Evolutionary conservation across 2,797 vertebrate species (phyloP).

Genomic region (Paramormyrops hopkinsi): DNA sequence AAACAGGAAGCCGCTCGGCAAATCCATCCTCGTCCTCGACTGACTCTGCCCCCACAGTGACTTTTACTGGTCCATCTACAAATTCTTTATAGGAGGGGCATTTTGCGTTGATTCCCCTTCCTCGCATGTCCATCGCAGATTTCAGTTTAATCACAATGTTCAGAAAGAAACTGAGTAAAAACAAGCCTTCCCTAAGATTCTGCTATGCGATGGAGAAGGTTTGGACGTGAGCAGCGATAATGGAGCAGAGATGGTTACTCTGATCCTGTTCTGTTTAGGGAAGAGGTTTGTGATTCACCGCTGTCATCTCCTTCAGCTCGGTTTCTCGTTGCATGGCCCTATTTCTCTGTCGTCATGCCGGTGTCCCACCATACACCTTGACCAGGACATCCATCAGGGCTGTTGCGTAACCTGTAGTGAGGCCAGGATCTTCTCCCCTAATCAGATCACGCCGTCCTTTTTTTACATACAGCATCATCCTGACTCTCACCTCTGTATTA

Average conservation of each 20-base stretch:
- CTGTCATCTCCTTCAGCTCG: neutral
- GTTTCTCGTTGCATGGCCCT: neutral
- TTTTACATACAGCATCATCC: neutral
- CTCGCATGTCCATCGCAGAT: neutral
- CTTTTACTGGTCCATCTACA: neutral
- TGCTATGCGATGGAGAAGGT: neutral
- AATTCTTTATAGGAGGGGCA: neutral
- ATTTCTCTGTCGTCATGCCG: neutral
- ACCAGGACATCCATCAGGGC: neutral
- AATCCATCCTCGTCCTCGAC: conserved; percentile 20
- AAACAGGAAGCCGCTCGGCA: conserved; percentile 23
- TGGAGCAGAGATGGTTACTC: neutral
- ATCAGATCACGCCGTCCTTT: neutral
- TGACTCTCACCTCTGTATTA: neutral
- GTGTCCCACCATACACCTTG: neutral
- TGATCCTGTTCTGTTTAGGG: neutral
- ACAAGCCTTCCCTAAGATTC: neutral
- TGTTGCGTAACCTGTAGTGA: neutral
- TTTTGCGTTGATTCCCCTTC: neutral
- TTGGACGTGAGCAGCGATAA: neutral
- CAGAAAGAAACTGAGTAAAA: neutral
- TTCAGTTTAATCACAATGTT: neutral
- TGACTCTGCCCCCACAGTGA: conserved; percentile 10
- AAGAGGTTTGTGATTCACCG: neutral
- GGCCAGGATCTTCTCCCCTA: neutral